Percentiles rank a stretch among this genome's conserved stretches.
phyloP scores from a whole-genome alignment of 2,797 vertebrate genomes.

The Dryobates pubescens region DNA sequence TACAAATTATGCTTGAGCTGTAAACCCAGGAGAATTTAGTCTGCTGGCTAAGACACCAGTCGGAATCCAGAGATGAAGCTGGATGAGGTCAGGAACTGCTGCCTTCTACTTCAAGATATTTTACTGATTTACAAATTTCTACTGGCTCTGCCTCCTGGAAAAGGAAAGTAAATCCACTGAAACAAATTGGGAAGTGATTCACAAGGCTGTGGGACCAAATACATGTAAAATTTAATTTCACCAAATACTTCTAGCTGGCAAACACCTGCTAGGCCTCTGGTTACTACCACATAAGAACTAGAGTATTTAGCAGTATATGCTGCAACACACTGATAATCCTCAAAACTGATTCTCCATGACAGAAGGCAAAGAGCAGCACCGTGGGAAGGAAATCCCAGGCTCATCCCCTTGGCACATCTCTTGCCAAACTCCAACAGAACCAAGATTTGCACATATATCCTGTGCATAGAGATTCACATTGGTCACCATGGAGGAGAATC shows the following conservation, averaged over 20 bases:
- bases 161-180: not conserved
- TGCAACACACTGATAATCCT: not conserved
- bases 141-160: not conserved
- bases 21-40: not conserved
- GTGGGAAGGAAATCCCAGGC: not conserved
- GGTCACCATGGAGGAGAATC: not conserved
- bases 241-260: not conserved
- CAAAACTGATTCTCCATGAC: rapidly evolving
- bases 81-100: not conserved
- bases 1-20: not conserved
- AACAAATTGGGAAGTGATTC: not conserved
- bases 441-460: not conserved
- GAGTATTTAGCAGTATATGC: not conserved
- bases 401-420: rapidly evolving
- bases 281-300: not conserved
- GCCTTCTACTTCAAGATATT: not conserved
- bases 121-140: not conserved
- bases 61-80: not conserved
- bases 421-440: not conserved
- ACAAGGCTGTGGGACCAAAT: not conserved
- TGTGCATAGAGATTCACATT: not conserved
- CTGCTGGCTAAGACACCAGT: not conserved
- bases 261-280: not conserved
- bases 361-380: not conserved
- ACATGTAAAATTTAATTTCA: not conserved